Conservation (phyloP, 2,888 invertebrate genomes). For the Apomyelois bistriatella region DNA sequence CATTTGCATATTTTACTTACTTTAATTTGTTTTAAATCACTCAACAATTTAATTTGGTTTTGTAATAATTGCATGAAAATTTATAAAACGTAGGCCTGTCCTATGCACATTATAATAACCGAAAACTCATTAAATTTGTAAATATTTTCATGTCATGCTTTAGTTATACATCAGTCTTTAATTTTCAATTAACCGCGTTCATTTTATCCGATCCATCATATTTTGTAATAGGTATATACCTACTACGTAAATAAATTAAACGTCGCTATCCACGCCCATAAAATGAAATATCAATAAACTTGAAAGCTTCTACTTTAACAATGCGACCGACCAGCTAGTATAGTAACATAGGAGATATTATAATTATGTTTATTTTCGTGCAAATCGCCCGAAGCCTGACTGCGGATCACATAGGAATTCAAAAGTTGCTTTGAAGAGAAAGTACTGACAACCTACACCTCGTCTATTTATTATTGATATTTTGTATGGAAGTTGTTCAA, state of each 20-base stretch:
- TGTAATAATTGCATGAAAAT: not conserved
- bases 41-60: not conserved
- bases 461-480: not conserved
- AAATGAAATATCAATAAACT: conserved; percentile 43
- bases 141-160: not conserved
- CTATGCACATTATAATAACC: no score
- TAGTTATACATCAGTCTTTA: not conserved
- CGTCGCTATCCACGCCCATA: conserved; percentile 25
- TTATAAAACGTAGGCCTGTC: no score
- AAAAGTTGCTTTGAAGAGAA: conserved; percentile 7
- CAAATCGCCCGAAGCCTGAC: not conserved
- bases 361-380: conserved; percentile 5
- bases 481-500: not conserved
- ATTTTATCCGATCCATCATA: conserved; percentile 1
- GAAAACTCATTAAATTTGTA: not conserved
- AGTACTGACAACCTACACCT: not conserved
- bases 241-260: conserved; percentile 23
- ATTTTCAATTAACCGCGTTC: conserved; percentile 2
- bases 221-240: not conserved
- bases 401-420: not conserved
- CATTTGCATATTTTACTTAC: not conserved
- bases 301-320: conserved; percentile 41
- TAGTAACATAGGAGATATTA: not conserved
- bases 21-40: not conserved
- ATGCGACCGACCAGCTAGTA: conserved; percentile 15